Evolutionary conservation across 2,113 vertebrate species (phyloP).

Genomic region (Loxodonta africana): DNA sequence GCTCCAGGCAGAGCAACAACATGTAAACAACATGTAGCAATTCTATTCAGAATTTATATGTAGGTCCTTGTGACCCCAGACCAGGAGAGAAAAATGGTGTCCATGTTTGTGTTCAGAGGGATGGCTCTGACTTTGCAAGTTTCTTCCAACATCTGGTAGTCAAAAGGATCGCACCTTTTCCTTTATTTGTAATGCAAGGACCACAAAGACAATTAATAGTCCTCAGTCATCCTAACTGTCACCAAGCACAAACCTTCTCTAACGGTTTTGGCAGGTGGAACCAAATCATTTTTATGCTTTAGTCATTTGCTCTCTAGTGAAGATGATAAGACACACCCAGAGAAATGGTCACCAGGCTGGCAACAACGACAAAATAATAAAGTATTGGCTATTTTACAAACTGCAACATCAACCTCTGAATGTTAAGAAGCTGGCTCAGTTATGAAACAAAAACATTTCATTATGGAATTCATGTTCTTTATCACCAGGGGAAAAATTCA

Average conservation of each 20-base stretch:
- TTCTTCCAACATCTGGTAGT: neutral
- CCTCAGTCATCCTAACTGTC: neutral
- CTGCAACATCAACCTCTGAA: neutral
- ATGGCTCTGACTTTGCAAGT: neutral
- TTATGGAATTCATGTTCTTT: conserved; percentile 52
- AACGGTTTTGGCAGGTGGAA: neutral
- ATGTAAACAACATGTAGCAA: neutral
- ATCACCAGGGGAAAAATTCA: neutral
- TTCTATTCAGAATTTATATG: neutral
- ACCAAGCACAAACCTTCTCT: neutral
- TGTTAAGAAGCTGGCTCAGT: conserved; percentile 38
- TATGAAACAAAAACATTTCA: conserved; percentile 58
- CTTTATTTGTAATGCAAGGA: neutral
- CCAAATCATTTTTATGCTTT: neutral
- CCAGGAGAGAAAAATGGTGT: neutral
- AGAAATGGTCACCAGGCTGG: neutral
- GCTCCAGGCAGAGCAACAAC: neutral
- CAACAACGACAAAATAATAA: conserved; percentile 4
- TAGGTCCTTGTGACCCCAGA: neutral
- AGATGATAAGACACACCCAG: neutral
- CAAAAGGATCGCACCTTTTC: neutral
- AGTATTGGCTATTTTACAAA: conserved; percentile 39
- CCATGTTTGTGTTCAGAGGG: neutral
- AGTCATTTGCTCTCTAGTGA: conserved; percentile 11
- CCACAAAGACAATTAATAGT: conserved; percentile 39